These are phyloP conservation scores for Ephialtes manifestator DNA, from an alignment of 2,888 invertebrate genomes.

Conservation along the genomic window DNA sequence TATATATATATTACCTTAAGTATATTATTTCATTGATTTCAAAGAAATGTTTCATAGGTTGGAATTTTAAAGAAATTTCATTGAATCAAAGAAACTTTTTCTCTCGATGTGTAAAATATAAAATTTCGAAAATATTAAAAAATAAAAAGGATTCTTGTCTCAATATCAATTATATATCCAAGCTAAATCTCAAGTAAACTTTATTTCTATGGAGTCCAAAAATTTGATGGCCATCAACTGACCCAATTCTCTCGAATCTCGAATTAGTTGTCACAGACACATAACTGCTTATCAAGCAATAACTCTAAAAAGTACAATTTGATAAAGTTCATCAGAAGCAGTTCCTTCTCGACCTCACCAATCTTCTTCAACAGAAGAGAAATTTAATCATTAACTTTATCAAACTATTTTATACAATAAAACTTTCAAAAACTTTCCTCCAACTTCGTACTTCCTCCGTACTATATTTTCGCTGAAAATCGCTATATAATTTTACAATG, in stretches of 20 bases:
- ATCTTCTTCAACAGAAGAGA: constrained; percentile 14
- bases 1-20: too few relatives aligned
- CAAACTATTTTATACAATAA: constrained; percentile 17
- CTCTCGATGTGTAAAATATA: too few relatives aligned
- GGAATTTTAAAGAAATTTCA: too few relatives aligned
- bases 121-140: too few relatives aligned
- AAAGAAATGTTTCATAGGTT: too few relatives aligned
- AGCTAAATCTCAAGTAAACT: too few relatives aligned
- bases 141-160: too few relatives aligned
- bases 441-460: background rate
- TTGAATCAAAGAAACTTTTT: too few relatives aligned
- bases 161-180: too few relatives aligned
- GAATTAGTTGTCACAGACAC: background rate
- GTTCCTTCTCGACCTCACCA: constrained; percentile 1
- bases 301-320: background rate
- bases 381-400: constrained; percentile 19
- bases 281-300: constrained; percentile 2
- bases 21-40: too few relatives aligned
- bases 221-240: too few relatives aligned
- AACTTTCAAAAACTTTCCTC: background rate
- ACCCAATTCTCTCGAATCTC: background rate
- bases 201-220: too few relatives aligned
- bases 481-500: background rate
- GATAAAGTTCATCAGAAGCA: constrained; percentile 3
- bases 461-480: background rate